Evolutionary conservation across 2,888 invertebrate genomes (phyloP), one percentile per base, ranked within the genome.

Genomic region (Aquatica leii): DNA sequence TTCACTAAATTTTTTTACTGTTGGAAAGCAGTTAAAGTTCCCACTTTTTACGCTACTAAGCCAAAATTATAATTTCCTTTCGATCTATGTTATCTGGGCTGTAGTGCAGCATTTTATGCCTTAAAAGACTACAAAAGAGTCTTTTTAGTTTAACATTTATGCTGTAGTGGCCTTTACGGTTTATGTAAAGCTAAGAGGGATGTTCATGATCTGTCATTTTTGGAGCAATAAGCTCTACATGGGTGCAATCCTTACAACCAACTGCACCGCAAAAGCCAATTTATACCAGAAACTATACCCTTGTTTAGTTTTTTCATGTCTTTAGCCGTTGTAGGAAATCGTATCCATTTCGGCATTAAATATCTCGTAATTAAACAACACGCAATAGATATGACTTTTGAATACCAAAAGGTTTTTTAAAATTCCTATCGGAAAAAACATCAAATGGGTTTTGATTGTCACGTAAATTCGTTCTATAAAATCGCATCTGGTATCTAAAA

Each of bases 211-310:
- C 58, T 15, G 58, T 58, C 6, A 41, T 8, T 15, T 61, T 53
- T 24, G 62, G 58, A 20, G 54, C 65, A 1, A 59, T 14, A 14
- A 62, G 57, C 14, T 62, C 62, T 15, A 58, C 62, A 49, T 58
- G 65, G 6, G 62, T 62, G 1, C 62, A 53, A 57, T 65, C 58
- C 4, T n/a, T n/a, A n/a, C n/a, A n/a, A n/a, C n/a, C n/a, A n/a
- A n/a, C 11, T 20, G n/a, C 49, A 11, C n/a, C 18, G 3, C 48
- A 15, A 18, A 14, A 48, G 3, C 48, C 48, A 15, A 15, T 8
- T 18, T 48, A 15, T 48, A 2, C 11, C 2, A 48, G 12, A 48
- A 40, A 14, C 40, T 40, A 40, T 4, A 40, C 48, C 15, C 3
- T 48, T 4, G 4, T 48, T 48, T 4, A 14, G 2, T 3, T 15